Percentiles rank a stretch among this genome's conserved stretches.
These are phyloP conservation scores for Julus scandinavius DNA, from an alignment of 2,888 invertebrate species.

Conservation along the genomic window DNA sequence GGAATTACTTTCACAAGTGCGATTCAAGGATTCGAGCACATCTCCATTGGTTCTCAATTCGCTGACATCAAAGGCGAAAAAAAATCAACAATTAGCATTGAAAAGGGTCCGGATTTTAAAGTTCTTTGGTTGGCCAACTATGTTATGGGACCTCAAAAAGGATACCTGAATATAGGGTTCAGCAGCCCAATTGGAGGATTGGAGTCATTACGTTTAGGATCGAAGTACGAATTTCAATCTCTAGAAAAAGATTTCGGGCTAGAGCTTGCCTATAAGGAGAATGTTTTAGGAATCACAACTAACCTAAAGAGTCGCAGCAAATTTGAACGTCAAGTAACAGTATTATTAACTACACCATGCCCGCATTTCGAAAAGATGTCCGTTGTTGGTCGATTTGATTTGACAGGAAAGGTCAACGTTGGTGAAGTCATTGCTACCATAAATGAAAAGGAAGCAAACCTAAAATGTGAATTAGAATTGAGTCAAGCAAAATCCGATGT, in stretches of 20 bases:
- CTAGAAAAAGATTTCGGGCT: conserved; percentile 20
- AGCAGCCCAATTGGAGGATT: conserved; percentile 46
- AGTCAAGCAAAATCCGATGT: not conserved
- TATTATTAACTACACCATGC: conserved; percentile 46
- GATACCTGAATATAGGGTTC: conserved; percentile 39
- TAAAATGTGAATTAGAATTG: conserved; percentile 1
- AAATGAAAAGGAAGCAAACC: conserved; percentile 2
- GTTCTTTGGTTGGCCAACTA: conserved; percentile 52
- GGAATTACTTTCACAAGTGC: conserved; percentile 51
- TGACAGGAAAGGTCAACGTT: not conserved
- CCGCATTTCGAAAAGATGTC: conserved; percentile 48
- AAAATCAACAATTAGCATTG: conserved; percentile 54
- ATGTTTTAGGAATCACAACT: not conserved
- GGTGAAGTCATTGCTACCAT: not conserved
- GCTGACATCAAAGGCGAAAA: conserved; percentile 55
- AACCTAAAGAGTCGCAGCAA: not conserved
- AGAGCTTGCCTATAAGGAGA: not conserved
- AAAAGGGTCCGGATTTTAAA: conserved; percentile 45
- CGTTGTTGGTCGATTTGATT: conserved; percentile 52
- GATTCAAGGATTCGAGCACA: conserved; percentile 53
- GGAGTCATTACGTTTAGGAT: conserved; percentile 4
- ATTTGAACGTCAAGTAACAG: not conserved
- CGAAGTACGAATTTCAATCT: not conserved
- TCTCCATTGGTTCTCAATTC: conserved; percentile 54
- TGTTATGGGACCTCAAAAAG: conserved; percentile 37